Conservation (phyloP, 92 coral and sea anemone genomes). For the Pocillopora meandrina region DNA sequence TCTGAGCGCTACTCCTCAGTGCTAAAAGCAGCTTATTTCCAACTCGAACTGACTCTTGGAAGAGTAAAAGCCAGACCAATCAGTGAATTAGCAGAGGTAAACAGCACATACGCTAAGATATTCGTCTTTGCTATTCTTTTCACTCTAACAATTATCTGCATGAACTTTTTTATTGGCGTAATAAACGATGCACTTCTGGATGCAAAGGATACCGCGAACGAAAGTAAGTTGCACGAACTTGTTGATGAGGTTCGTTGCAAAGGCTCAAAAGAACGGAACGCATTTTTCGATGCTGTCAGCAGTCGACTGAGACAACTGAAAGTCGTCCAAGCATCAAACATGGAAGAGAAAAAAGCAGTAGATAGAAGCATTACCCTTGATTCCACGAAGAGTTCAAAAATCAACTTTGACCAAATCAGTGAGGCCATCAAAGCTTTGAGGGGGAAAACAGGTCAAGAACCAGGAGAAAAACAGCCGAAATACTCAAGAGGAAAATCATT, state of each 20-base stretch:
- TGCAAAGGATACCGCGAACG: background rate
- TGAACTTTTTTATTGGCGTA: background rate
- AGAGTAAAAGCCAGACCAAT: constrained; percentile 16
- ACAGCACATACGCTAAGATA: background rate
- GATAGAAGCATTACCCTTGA: too few species aligned
- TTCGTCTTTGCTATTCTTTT: background rate
- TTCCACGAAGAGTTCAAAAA: too few species aligned
- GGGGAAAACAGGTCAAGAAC: too few species aligned
- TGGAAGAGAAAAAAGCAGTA: too few species aligned
- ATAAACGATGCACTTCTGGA: background rate
- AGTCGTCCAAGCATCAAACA: too few species aligned
- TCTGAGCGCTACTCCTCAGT: constrained; percentile 4
- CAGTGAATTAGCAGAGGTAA: background rate
- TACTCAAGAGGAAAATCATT: too few species aligned
- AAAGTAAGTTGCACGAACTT: background rate
- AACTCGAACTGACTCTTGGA: constrained; percentile 38
- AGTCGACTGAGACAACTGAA: too few species aligned
- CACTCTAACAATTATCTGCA: background rate
- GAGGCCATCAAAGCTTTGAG: too few species aligned
- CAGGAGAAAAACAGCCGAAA: too few species aligned
- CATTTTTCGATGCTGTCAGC: too few species aligned
- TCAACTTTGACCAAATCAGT: too few species aligned
- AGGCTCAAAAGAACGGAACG: too few species aligned
- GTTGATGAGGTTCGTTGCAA: background rate
- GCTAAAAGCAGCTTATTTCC: constrained; percentile 6